Evolutionary conservation across 2,113 vertebrate species (phyloP).

Genomic region (Sorex araneus): DNA sequence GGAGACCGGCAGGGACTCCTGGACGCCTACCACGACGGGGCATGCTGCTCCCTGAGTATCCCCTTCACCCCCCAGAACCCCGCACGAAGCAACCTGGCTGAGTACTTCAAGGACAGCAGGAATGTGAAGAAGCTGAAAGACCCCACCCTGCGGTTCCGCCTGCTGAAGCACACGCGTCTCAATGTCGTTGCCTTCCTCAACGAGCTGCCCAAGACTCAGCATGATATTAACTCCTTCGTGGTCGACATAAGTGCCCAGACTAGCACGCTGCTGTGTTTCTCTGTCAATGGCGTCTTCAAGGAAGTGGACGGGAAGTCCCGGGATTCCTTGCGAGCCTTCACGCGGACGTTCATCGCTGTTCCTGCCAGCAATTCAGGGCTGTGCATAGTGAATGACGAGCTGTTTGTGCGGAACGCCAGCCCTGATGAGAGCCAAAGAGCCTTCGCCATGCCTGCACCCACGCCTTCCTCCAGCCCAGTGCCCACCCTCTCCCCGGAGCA

Average conservation of each 20-base stretch:
- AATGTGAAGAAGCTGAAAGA: constrained; percentile 95
- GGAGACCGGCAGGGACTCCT: constrained; percentile 93
- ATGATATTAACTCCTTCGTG: constrained; percentile 92
- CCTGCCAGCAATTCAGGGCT: constrained; percentile 93
- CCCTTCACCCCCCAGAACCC: constrained; percentile 90
- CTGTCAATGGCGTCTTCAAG: constrained; percentile 94
- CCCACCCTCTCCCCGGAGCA: constrained; percentile 92
- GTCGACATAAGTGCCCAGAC: constrained; percentile 94
- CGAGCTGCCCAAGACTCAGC: constrained; percentile 95
- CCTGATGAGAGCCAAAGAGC: constrained; percentile 93
- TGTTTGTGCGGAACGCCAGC: constrained; percentile 94
- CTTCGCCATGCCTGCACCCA: constrained; percentile 93
- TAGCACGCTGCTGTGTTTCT: constrained; percentile 93
- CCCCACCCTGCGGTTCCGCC: constrained; percentile 89
- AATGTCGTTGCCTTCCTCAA: constrained; percentile 95
- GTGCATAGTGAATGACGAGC: constrained; percentile 95
- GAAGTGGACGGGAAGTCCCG: constrained; percentile 93
- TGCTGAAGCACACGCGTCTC: constrained; percentile 93
- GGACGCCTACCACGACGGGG: constrained; percentile 95
- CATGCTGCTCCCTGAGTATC: constrained; percentile 94
- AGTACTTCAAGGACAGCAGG: constrained; percentile 94
- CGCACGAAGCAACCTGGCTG: constrained; percentile 91
- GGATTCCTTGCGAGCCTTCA: constrained; percentile 93
- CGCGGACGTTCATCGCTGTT: constrained; percentile 93
- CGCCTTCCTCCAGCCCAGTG: constrained; percentile 95